phyloP scores from a whole-genome alignment of 2,888 invertebrate genomes.

The Zele albiditarsus region DNA sequence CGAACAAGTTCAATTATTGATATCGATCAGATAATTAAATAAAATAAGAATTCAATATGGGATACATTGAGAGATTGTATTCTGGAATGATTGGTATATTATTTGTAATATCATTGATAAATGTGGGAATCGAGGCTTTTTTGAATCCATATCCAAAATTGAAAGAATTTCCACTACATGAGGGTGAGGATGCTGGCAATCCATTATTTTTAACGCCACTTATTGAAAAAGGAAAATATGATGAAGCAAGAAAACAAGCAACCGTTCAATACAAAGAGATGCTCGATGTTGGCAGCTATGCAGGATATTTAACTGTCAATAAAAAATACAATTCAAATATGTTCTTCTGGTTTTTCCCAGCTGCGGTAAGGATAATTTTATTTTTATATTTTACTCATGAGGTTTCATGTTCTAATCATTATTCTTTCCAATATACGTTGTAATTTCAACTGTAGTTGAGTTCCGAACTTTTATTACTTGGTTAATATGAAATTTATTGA shows the following conservation, averaged over 20 bases:
- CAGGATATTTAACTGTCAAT: slow-evolving; percentile 91
- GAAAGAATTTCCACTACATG: slow-evolving; percentile 53
- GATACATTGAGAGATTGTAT: background rate
- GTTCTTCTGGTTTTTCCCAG: slow-evolving; percentile 95
- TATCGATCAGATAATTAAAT: background rate
- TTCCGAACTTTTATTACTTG: no score
- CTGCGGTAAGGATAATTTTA: slow-evolving; percentile 72
- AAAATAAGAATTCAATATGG: background rate
- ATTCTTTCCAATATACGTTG: no score
- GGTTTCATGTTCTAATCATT: no score
- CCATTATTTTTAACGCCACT: slow-evolving; percentile 86
- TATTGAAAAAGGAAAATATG: slow-evolving; percentile 81
- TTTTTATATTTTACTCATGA: background rate
- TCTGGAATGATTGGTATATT: background rate
- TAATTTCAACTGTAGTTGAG: no score
- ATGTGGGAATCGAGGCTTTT: slow-evolving; percentile 32
- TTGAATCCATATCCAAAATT: slow-evolving; percentile 63
- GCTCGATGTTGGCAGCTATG: slow-evolving; percentile 79
- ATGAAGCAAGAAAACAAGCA: slow-evolving; percentile 77
- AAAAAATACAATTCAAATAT: slow-evolving; percentile 84
- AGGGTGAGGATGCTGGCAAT: slow-evolving; percentile 73
- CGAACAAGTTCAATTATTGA: no score
- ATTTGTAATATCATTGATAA: background rate
- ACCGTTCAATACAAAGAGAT: slow-evolving; percentile 77
- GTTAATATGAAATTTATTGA: background rate